phyloP scores from a whole-genome alignment of 2,888 invertebrate species.

The Drosophila antonietae region DNA sequence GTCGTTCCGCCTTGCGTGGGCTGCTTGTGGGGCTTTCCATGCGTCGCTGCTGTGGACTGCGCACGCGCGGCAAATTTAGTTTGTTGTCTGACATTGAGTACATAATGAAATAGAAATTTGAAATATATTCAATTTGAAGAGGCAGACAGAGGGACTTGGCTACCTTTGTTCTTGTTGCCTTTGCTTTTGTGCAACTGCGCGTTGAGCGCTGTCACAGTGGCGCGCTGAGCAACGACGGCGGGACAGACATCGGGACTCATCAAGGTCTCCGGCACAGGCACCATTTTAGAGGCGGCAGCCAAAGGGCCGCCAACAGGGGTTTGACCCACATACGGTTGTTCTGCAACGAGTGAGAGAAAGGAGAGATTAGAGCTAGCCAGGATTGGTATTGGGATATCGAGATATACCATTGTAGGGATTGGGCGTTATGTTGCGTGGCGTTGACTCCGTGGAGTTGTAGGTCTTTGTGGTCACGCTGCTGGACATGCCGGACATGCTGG shows the following conservation, averaged over 20 bases:
- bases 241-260: slow-evolving; percentile 91
- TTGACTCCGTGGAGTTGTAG: slow-evolving; percentile 83
- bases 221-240: slow-evolving; percentile 81
- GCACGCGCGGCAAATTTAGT: slow-evolving; percentile 83
- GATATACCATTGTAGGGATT: slow-evolving; percentile 83
- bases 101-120: slow-evolving; percentile 19
- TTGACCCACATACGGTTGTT: slow-evolving; percentile 73
- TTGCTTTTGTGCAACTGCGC: slow-evolving; percentile 82
- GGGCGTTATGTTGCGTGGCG: slow-evolving; percentile 83
- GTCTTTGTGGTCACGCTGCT: slow-evolving; percentile 78
- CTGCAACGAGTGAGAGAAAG: slow-evolving; percentile 42
- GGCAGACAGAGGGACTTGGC: not conserved
- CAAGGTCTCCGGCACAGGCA: slow-evolving; percentile 93
- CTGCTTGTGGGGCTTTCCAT: slow-evolving; percentile 82
- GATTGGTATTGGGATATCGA: not conserved
- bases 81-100: slow-evolving; percentile 76
- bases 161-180: slow-evolving; percentile 83
- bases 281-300: slow-evolving; percentile 93
- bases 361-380: not conserved
- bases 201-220: slow-evolving; percentile 78
- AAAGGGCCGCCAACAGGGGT: slow-evolving; percentile 85
- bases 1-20: slow-evolving; percentile 74
- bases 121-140: slow-evolving; percentile 3
- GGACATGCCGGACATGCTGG: slow-evolving; percentile 67
- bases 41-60: slow-evolving; percentile 82